A percentile compares a stretch with the other conserved stretches of the same genome.
These are phyloP conservation scores for Acromyrmex charruanus DNA, from an alignment of 1,140 invertebrate species.

Conservation along the genomic window DNA sequence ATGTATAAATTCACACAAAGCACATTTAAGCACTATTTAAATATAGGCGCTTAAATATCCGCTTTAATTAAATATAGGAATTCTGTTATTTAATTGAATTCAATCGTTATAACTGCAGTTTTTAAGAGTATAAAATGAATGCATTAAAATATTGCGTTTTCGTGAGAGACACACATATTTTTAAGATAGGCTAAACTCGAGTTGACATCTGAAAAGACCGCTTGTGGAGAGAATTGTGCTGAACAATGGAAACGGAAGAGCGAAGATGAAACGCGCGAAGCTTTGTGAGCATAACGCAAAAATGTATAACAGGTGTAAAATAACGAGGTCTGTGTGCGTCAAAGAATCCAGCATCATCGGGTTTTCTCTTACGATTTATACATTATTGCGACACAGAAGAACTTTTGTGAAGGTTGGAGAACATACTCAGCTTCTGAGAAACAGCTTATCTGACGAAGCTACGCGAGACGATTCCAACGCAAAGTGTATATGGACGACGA, in stretches of 20 bases:
- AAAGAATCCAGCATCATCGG: constrained; percentile 32
- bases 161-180: background rate
- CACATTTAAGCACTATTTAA: too few relatives aligned
- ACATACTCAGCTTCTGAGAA: constrained; percentile 24
- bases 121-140: background rate
- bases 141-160: constrained; percentile 1
- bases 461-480: constrained; percentile 2
- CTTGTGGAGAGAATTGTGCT: background rate
- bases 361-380: constrained; percentile 53
- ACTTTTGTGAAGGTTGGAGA: constrained; percentile 15
- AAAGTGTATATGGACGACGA: constrained; percentile 39
- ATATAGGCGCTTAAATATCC: too few relatives aligned
- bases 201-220: background rate
- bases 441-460: constrained; percentile 2
- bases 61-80: too few relatives aligned
- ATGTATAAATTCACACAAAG: too few relatives aligned
- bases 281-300: constrained; percentile 27
- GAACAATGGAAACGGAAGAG: background rate
- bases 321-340: constrained; percentile 39
- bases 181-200: background rate
- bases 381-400: constrained; percentile 44
- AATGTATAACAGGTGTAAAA: constrained; percentile 36
- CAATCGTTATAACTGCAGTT: background rate
- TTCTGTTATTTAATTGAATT: background rate
- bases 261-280: background rate